phyloP scores from a whole-genome alignment of 2,797 vertebrate genomes.

The Pangasius sanitwongsei region DNA sequence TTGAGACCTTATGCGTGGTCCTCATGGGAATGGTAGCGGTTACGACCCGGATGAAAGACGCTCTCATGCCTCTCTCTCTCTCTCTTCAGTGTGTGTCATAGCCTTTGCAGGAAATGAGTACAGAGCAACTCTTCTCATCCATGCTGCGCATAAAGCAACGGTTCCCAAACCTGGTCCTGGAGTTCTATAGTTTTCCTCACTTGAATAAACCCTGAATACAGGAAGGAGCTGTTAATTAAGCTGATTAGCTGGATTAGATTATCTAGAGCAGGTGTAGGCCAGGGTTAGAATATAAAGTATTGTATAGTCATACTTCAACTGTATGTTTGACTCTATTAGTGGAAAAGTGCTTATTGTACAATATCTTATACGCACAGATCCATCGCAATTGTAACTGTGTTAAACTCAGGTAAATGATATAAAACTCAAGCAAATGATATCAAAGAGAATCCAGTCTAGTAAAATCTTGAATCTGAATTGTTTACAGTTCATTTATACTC shows the following conservation, averaged over 20 bases:
- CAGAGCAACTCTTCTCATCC: constrained; percentile 13
- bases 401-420: no score
- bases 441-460: not conserved
- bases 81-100: constrained; percentile 5
- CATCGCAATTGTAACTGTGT: not conserved
- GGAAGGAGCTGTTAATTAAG: not conserved
- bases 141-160: not conserved
- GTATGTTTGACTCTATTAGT: not conserved
- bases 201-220: not conserved
- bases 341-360: not conserved
- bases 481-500: not conserved
- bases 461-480: no score
- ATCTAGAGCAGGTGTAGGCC: not conserved
- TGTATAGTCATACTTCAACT: not conserved
- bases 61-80: not conserved
- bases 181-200: not conserved
- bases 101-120: constrained; percentile 33
- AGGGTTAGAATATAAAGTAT: not conserved
- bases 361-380: not conserved
- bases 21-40: constrained; percentile 49
- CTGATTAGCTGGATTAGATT: not conserved
- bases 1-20: constrained; percentile 61
- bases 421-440: no score
- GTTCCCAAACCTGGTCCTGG: not conserved
- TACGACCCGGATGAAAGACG: constrained; percentile 49